These are phyloP conservation scores for Eutrigla gurnardus DNA, from an alignment of 2,797 vertebrate genomes.

Conservation along the genomic window DNA sequence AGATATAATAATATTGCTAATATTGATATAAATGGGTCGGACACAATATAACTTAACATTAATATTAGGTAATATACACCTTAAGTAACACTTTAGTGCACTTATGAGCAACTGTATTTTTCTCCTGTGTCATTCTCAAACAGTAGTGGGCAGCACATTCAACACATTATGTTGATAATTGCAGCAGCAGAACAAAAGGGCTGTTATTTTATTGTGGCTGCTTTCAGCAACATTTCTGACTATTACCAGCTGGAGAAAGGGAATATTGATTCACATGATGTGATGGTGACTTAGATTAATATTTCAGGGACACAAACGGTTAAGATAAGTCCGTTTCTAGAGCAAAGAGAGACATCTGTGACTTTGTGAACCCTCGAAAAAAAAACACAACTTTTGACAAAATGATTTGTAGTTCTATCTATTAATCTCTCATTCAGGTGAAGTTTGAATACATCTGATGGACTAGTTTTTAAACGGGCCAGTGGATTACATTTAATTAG, in stretches of 20 bases:
- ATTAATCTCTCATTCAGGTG: constrained; percentile 36
- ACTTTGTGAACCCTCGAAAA: constrained; percentile 40
- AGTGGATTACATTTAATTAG: constrained; percentile 8
- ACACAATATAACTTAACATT: not conserved
- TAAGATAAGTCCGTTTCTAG: constrained; percentile 21
- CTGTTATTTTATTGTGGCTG: not conserved
- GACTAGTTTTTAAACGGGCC: constrained; percentile 21
- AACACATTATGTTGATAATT: not conserved
- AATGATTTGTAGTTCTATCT: constrained; percentile 43
- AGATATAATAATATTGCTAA: too few relatives aligned
- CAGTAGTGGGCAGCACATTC: constrained; percentile 30
- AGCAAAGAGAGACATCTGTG: constrained; percentile 55
- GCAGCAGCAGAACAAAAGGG: constrained; percentile 22
- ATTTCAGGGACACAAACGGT: constrained; percentile 34
- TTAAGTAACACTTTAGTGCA: not conserved
- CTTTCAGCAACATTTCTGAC: constrained; percentile 12
- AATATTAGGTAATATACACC: too few relatives aligned
- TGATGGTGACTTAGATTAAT: constrained; percentile 37
- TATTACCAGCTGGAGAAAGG: not conserved
- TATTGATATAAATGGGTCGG: not conserved
- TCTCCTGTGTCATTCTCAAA: constrained; percentile 4
- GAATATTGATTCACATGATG: constrained; percentile 8
- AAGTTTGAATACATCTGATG: constrained; percentile 31
- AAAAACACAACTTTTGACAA: constrained; percentile 31
- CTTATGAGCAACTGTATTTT: not conserved